Evolutionary conservation across 2,797 vertebrate genomes (phyloP).

Genomic region (Morus bassanus): DNA sequence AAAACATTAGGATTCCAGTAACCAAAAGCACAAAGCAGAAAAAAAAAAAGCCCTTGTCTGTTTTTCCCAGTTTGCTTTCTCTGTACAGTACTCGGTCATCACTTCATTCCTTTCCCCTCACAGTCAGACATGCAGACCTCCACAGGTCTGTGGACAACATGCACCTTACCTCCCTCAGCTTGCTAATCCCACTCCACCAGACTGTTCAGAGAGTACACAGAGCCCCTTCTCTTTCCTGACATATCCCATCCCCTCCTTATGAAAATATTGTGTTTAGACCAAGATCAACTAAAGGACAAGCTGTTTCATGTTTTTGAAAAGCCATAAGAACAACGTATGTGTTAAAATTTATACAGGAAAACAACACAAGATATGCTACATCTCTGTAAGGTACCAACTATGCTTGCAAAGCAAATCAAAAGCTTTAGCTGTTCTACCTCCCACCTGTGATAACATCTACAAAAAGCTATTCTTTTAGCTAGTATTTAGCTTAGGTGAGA

Average conservation of each 20-base stretch:
- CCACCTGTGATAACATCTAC: background rate
- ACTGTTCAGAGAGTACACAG: background rate
- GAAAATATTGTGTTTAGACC: background rate
- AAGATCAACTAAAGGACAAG: fast-evolving
- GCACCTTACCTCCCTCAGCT: background rate
- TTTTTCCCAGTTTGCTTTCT: background rate
- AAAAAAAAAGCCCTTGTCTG: background rate
- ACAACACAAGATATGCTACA: background rate
- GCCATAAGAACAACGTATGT: background rate
- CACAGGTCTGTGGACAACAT: background rate
- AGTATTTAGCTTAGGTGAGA: background rate
- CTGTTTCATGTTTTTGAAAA: background rate
- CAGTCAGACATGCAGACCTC: background rate
- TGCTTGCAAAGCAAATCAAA: background rate
- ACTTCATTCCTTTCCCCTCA: background rate
- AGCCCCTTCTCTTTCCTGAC: background rate
- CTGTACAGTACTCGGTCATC: background rate
- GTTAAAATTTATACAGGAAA: background rate
- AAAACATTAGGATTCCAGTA: slow-evolving; percentile 9
- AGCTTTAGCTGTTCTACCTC: background rate
- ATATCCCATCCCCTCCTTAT: background rate
- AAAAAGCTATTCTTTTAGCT: background rate
- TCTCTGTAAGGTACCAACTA: slow-evolving; percentile 17
- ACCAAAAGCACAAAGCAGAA: background rate
- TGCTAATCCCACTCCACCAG: background rate